phyloP scores from a whole-genome alignment of 2,888 invertebrate genomes.

The Marronus borbonicus region DNA sequence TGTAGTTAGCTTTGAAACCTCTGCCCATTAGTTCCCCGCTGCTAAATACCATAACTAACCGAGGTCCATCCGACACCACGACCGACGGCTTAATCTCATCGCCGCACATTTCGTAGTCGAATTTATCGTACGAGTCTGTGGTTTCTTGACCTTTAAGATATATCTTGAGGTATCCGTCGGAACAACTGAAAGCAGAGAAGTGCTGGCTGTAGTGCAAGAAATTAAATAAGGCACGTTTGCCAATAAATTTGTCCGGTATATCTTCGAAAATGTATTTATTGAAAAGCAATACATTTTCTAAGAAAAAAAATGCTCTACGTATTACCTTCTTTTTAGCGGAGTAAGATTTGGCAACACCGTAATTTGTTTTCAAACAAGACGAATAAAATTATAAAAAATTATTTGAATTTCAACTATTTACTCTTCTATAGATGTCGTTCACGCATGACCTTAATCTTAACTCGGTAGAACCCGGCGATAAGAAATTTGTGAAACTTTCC shows the following conservation, averaged over 20 bases:
- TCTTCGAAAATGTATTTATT: not conserved
- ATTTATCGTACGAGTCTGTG: constrained; percentile 93
- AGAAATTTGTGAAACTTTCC: too few relatives aligned
- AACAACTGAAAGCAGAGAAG: constrained; percentile 75
- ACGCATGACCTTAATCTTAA: too few relatives aligned
- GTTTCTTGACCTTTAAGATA: constrained; percentile 94
- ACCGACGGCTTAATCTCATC: constrained; percentile 82
- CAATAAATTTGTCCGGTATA: not conserved
- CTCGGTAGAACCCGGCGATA: too few relatives aligned
- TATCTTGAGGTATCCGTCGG: constrained; percentile 92
- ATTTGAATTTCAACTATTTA: too few relatives aligned
- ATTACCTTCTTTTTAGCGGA: too few relatives aligned
- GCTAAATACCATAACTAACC: constrained; percentile 95
- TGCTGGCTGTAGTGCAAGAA: not conserved
- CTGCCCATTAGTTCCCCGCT: constrained; percentile 92
- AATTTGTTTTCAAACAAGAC: too few relatives aligned
- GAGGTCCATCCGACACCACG: constrained; percentile 91
- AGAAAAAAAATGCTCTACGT: too few relatives aligned
- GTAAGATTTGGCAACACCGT: too few relatives aligned
- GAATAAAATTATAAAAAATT: too few relatives aligned
- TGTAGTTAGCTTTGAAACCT: constrained; percentile 92
- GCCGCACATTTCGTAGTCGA: constrained; percentile 94
- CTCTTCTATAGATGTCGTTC: too few relatives aligned
- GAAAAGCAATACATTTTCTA: not conserved
- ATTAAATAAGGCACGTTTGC: not conserved